Evolutionary conservation across 2,888 invertebrate species (phyloP).

Genomic region (Netelia inedita): DNA sequence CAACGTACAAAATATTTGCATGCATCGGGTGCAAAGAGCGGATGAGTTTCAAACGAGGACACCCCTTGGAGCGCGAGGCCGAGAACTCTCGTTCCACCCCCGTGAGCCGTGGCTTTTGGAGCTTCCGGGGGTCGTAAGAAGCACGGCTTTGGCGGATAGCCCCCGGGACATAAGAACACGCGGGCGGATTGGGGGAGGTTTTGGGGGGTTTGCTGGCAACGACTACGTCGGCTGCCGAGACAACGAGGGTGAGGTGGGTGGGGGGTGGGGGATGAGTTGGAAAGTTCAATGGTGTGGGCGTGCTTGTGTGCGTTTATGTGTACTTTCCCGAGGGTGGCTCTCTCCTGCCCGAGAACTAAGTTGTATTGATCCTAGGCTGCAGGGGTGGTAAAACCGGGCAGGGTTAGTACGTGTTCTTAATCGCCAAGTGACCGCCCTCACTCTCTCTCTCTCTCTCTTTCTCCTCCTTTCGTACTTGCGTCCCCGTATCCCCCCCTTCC

Average conservation of each 20-base stretch:
- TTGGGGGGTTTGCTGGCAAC: slow-evolving; percentile 69
- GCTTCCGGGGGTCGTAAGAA: slow-evolving; percentile 76
- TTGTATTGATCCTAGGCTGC: slow-evolving; percentile 85
- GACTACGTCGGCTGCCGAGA: slow-evolving; percentile 70
- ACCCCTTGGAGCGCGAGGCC: slow-evolving; percentile 51
- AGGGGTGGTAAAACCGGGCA: slow-evolving; percentile 84
- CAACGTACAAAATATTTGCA: background rate
- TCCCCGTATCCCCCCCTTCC: slow-evolving; percentile 70
- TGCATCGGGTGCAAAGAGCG: background rate
- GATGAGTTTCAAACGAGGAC: slow-evolving; percentile 61
- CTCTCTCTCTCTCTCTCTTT: slow-evolving; percentile 76
- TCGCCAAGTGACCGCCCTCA: slow-evolving; percentile 85
- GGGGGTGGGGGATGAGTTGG: slow-evolving; percentile 44
- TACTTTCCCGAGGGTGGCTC: slow-evolving; percentile 68
- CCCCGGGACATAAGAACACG: slow-evolving; percentile 84
- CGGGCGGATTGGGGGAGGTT: slow-evolving; percentile 74
- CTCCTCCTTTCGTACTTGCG: slow-evolving; percentile 77
- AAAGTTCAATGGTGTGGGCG: background rate
- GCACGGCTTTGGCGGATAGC: slow-evolving; percentile 77
- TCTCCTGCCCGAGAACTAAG: slow-evolving; percentile 82
- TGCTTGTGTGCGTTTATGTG: slow-evolving; percentile 36
- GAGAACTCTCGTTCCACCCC: slow-evolving; percentile 62
- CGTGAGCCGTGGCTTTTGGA: slow-evolving; percentile 70
- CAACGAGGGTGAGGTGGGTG: slow-evolving; percentile 67
- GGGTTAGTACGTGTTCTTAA: slow-evolving; percentile 85